Base-by-base conservation (phyloP, 1,140 invertebrate genomes). In the Drosophila truncata region DNA sequence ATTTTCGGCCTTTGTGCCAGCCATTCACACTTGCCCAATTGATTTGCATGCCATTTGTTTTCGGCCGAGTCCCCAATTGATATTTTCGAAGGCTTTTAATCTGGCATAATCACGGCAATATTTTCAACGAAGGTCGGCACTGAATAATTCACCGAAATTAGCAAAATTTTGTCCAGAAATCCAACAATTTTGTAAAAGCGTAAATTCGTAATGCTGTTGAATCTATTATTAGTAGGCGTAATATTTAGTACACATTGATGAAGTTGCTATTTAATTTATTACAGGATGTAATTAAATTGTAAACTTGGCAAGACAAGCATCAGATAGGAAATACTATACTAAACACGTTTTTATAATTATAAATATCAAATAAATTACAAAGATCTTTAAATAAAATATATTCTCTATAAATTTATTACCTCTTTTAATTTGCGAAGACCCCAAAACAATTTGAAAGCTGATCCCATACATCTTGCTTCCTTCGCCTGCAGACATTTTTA, bases 1-100 rank as follows among this genome's bases (percentile, higher is more conserved):
- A 84, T 78, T 83, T 79, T 73, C 50, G 62, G 83, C 79, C 85
- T 87, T 86, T 82, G 83, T 86, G 76, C 60, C 64, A 61, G 52
- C 76, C 57, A 63, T 78, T 80, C 69, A 70, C 69, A 72, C 69
- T 78, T 69, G 47, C 41, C 64, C 74, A 73, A 82, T 87, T 80
- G 66, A 87, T 80, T 77, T 73, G 79, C 33, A 57, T 72, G 54
- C 25, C 71, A 72, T 67, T 73, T 73, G 37, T 65, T 44, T 16
- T 18, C 25, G 60, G 46, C 44, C 50, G 33, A 49, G 29, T 37
- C 23, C 50, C 47, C 74, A 63, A 60, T 73, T 72, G 57, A 72
- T 60, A 71, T 39, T 59, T 60, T 39, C 27, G 50, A 72, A 58
- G 67, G 49, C 67, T 47, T 71, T 71, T 71, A 71, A 71, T 71